Base-by-base conservation (phyloP, 2,888 invertebrate genomes). In the Drepanosiphum platanoidis region DNA sequence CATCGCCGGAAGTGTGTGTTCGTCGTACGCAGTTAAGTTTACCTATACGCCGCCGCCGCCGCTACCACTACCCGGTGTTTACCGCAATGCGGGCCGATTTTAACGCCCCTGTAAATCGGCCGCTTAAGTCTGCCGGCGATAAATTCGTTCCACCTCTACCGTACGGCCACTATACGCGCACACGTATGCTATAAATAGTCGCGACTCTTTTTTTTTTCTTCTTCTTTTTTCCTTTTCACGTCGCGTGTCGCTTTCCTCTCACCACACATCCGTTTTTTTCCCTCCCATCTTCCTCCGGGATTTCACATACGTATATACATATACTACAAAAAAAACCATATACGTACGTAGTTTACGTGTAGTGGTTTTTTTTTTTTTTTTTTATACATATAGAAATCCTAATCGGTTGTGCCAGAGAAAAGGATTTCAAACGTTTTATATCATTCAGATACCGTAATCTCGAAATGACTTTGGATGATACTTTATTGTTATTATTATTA, bases 61-160 rank as follows among this genome's bases (percentile, higher is more conserved):
- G 15, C 64, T 2, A 1, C 30, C 39, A 34, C 13, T 70, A 36
- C 46, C 15, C 52, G 22, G 46, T 27, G 66, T 84, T 77, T 77
- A 84, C 84, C 77, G 84, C 84, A 84, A 77, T 84, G 84, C 84
- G 84, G 84, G 84, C 77, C n/a, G 84, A 77, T 84, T 77, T 77
- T 70, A 77, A 77, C 83, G 75, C 83, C 77, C 27, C 77, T 77
- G 84, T 75, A 84, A 82, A 82, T 82, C 72, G 82, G 75, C 75
- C 75, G 83, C 83, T 74, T 52, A 75, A 83, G 68, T 84, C 66
- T 68, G 52, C 66, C 27, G 15, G 30, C 83, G 13, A 75, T 84
- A 84, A 84, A 84, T 84, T 75, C 64, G 42, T 42, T 66, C 74
- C 46, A 13, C 52, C 46, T 52, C 27, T 11, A 61, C 9, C 13